phyloP scores from a whole-genome alignment of 92 coral and sea anemone species.

The Parazoanthus darwini region DNA sequence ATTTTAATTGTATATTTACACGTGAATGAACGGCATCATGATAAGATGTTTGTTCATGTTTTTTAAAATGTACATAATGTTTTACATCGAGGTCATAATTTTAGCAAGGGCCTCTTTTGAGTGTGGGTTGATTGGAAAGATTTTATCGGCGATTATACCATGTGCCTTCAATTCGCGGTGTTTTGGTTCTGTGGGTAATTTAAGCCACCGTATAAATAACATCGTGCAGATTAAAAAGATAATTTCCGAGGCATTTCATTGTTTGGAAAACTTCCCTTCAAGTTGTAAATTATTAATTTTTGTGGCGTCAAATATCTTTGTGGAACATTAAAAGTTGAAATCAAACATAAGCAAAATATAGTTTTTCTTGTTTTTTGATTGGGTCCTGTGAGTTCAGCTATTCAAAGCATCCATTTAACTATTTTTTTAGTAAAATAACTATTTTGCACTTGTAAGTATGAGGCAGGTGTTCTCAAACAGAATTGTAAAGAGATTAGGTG shows the following conservation, averaged over 20 bases:
- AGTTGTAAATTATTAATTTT: conserved; percentile 32
- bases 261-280: conserved; percentile 14
- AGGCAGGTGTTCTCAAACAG: neutral
- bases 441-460: neutral
- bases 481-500: neutral
- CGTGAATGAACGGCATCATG: neutral
- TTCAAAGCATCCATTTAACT: neutral
- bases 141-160: conserved; percentile 25
- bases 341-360: conserved; percentile 16
- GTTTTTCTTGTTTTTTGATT: conserved; percentile 1
- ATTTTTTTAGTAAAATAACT: neutral
- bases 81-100: conserved; percentile 6
- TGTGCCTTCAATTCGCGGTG: conserved; percentile 26
- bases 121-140: conserved; percentile 20
- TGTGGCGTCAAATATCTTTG: conserved; percentile 23
- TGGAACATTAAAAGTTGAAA: conserved; percentile 36
- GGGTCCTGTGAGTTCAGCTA: neutral
- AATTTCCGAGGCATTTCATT: conserved; percentile 11
- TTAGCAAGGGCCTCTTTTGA: conserved; percentile 18
- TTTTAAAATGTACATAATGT: conserved; percentile 27
- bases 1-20: conserved; percentile 10
- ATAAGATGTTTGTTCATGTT: neutral
- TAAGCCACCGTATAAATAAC: conserved; percentile 8
- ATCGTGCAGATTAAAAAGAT: conserved; percentile 8
- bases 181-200: conserved; percentile 31